Evolutionary conservation across 2,113 vertebrate species (phyloP), one percentile per base, ranked within the genome.

Genomic region (Vireo altiloquus): DNA sequence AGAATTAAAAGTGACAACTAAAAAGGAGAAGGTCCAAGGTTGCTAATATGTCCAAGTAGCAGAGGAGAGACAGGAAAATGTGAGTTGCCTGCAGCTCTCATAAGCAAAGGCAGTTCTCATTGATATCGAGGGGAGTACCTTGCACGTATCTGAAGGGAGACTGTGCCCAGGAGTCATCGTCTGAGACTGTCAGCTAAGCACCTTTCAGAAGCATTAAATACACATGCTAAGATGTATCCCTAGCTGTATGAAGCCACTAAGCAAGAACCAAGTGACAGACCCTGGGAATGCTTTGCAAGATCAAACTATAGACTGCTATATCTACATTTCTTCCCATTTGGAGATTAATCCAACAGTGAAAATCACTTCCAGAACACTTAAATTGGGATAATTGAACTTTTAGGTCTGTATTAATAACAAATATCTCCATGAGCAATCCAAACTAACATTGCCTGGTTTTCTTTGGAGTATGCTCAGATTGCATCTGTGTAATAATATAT

Each of bases 151-250:
- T 77, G 86, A 90, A 68, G 40, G 65, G 52, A 89, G 79, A 76
- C 49, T 84, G 71, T 84, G 65, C 50, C 61, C 77, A 71, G 37
- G 46, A 92, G 56, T 71, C 77, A 75, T 70, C 68, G 40, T 94
- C 47, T 68, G 81, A 89, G 87, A 59, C 83, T 75, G 39, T 64
- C 76, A 71, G 89, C 61, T 87, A 68, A 94, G 77, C 57, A 87
- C 65, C 69, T 96, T 92, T 89, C 92, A 82, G 68, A 89, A 89
- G 40, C 65, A 70, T 82, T 91, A 84, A 87, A 87, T 57, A 52
- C 69, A 87, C 60, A 49, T 70, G 56, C 56, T 63, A 64, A 75
- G 72, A 75, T 60, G 39, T 19, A 68, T 81, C 61, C 65, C 56
- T 60, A 66, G 61, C 49, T 91, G 65, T 71, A 60, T 19, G 69